phyloP scores from a whole-genome alignment of 2,113 vertebrate genomes.

The Rhinichthys klamathensis region DNA sequence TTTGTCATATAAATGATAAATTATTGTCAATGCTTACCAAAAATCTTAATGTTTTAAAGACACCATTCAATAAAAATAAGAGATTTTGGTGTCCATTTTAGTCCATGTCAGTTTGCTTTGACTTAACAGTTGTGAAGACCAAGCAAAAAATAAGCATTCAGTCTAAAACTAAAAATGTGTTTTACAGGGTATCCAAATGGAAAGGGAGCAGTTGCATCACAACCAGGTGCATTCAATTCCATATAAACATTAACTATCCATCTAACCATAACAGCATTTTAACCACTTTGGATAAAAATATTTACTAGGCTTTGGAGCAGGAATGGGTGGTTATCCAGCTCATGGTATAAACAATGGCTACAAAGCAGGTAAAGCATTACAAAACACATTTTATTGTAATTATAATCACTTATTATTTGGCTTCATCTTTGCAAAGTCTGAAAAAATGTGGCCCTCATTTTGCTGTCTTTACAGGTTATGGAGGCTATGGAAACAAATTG shows the following conservation, averaged over 20 bases:
- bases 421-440: not conserved
- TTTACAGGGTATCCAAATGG: slow-evolving; percentile 1
- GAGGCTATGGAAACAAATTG: slow-evolving; percentile 57
- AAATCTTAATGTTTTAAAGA: not conserved
- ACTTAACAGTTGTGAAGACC: too few relatives aligned
- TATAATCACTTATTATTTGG: not conserved
- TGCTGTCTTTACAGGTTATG: slow-evolving; percentile 30
- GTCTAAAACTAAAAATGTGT: not conserved
- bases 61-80: not conserved
- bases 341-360: slow-evolving; percentile 26
- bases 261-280: not conserved
- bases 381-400: not conserved
- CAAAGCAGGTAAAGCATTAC: not conserved
- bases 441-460: not conserved
- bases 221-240: not conserved
- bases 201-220: slow-evolving; percentile 2
- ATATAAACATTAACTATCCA: not conserved
- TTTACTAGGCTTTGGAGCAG: slow-evolving; percentile 10
- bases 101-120: not conserved
- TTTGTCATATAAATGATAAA: not conserved
- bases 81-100: not conserved
- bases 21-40: too few relatives aligned
- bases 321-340: slow-evolving; percentile 8
- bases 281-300: not conserved
- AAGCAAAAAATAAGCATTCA: not conserved